A percentile compares a stretch with the other conserved stretches of the same genome.
These are phyloP conservation scores for Boleophthalmus pectinirostris DNA, from an alignment of 2,113 vertebrate genomes.

Conservation along the genomic window DNA sequence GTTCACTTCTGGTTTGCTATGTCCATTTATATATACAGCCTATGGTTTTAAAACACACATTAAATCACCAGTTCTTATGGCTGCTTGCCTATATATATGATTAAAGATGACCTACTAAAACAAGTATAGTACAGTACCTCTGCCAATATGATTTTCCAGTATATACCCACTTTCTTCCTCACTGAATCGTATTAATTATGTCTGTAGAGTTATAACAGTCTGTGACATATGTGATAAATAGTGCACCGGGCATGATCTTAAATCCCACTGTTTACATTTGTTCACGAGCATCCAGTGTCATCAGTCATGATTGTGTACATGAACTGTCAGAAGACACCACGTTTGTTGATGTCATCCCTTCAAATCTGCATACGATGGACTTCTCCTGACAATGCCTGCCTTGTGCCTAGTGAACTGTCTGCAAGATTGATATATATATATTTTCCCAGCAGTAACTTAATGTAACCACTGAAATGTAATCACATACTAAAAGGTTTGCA, in stretches of 20 bases:
- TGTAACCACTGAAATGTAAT: constrained; percentile 22
- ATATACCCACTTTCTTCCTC: constrained; percentile 47
- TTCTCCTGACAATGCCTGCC: constrained; percentile 24
- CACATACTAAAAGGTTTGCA: background rate
- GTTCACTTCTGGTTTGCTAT: no score
- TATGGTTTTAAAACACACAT: constrained; percentile 30
- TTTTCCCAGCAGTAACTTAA: background rate
- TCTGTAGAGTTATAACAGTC: constrained; percentile 55
- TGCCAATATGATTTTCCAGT: constrained; percentile 42
- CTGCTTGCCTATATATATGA: constrained; percentile 30
- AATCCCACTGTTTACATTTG: constrained; percentile 59
- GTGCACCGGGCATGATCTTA: constrained; percentile 41
- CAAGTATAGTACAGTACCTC: constrained; percentile 42
- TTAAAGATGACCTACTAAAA: constrained; percentile 54
- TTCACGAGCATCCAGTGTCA: constrained; percentile 42
- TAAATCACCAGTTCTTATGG: constrained; percentile 16
- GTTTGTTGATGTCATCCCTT: constrained; percentile 26
- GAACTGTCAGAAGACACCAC: constrained; percentile 43
- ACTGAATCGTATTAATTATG: constrained; percentile 49
- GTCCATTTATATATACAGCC: no score
- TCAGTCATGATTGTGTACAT: constrained; percentile 65
- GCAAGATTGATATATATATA: constrained; percentile 1
- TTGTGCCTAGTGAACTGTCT: constrained; percentile 13
- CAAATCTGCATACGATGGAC: constrained; percentile 15
- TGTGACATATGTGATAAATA: constrained; percentile 63